These are phyloP conservation scores for Vimba vimba DNA, from an alignment of 2,113 vertebrate genomes.

Conservation along the genomic window DNA sequence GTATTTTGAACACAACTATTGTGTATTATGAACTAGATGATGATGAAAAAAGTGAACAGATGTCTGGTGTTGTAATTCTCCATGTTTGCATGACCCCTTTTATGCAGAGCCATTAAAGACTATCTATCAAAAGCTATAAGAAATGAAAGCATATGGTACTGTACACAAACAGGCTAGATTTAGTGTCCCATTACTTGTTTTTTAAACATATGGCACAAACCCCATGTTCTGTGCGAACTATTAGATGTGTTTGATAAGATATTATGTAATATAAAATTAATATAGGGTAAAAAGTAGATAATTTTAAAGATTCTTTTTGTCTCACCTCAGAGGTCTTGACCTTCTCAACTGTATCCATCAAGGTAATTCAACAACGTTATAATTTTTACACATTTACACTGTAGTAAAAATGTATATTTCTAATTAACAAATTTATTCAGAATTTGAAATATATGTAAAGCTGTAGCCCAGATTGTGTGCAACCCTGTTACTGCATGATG, in stretches of 20 bases:
- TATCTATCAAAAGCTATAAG: neutral
- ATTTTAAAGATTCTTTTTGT: neutral
- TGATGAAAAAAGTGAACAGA: conserved; percentile 14
- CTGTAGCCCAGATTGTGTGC: neutral
- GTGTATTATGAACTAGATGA: neutral
- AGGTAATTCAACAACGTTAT: neutral
- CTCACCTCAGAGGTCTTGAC: neutral
- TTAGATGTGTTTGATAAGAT: neutral
- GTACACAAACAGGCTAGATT: conserved; percentile 8
- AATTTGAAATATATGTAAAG: neutral
- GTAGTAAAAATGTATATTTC: neutral
- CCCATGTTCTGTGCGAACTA: neutral
- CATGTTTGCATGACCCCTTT: conserved; percentile 4
- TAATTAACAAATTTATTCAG: neutral
- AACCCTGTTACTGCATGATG: neutral
- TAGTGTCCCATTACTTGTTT: neutral
- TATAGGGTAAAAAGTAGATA: neutral
- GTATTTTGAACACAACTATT: neutral
- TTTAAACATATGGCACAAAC: neutral
- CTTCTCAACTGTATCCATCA: neutral
- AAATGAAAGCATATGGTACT: conserved; percentile 5
- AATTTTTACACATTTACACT: neutral
- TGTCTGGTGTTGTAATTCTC: neutral
- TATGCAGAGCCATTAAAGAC: conserved; percentile 9
- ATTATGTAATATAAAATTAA: neutral